These are phyloP conservation scores for Portevinia maculata DNA, from an alignment of 2,888 invertebrate genomes.

Conservation along the genomic window DNA sequence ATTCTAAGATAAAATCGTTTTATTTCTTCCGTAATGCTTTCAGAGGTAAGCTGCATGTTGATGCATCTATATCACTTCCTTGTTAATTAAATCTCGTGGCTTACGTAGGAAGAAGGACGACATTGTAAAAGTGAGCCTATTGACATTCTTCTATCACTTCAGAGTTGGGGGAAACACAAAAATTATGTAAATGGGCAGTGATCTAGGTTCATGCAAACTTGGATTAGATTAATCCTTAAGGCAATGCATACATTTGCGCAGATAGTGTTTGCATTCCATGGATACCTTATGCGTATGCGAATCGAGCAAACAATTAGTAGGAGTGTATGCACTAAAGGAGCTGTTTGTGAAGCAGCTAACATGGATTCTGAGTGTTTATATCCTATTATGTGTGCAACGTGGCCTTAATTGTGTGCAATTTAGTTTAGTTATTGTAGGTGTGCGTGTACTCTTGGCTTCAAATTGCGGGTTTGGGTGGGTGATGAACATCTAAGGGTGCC, in stretches of 20 bases:
- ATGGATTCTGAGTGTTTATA: background rate
- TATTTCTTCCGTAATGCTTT: constrained; percentile 36
- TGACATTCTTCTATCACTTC: background rate
- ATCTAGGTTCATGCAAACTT: constrained; percentile 5
- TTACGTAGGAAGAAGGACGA: constrained; percentile 25
- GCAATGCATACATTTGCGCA: background rate
- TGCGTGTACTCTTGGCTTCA: background rate
- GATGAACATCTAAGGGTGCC: too few relatives aligned
- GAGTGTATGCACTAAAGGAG: background rate
- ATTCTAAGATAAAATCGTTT: constrained; percentile 53
- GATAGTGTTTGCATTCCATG: constrained; percentile 3
- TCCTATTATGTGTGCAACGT: background rate
- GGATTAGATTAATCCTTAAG: constrained; percentile 1
- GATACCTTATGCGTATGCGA: background rate
- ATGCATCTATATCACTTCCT: constrained; percentile 51
- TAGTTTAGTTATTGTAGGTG: background rate
- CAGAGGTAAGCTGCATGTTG: constrained; percentile 6
- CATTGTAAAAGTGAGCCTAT: constrained; percentile 19
- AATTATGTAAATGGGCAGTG: constrained; percentile 7
- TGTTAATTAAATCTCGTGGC: constrained; percentile 59
- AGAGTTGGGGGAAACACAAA: background rate
- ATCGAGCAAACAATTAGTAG: too few relatives aligned
- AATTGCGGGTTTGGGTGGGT: background rate
- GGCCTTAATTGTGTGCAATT: background rate
- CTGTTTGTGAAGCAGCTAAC: background rate